Base-by-base conservation (phyloP, 2,113 vertebrate genomes). In the Zosterops japonicus region DNA sequence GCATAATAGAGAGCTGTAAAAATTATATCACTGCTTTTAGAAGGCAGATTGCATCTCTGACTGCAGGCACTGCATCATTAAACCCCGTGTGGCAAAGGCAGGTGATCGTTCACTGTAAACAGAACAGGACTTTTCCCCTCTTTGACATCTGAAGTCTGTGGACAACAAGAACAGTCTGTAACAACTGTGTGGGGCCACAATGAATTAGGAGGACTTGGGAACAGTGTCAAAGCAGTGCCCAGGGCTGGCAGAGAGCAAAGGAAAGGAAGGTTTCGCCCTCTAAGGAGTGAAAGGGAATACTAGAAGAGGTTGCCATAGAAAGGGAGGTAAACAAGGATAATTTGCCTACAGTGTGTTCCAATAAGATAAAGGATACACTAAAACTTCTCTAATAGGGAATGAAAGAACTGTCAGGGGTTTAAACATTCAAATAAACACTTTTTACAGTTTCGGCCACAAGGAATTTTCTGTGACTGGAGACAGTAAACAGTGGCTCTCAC, bases 161-260 rank as follows among this genome's bases (percentile, higher is more conserved):
- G 15, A 49, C 36, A 83, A 76, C 39, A 77, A 33, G 35, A 81
- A 41, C 46, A 77, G 29, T 2, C 19, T 61, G n/a, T 85, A 56
- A 76, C 13, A 49, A 64, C 11, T 50, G 6, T 2, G 3, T 7
- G 22, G 52, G n/a, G 47, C 36, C 0, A 0, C 29, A 81, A 35
- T 41, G 27, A 83, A 89, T 81, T 44, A 57, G 23, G 47, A 89
- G 55, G 14, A 28, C 24, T 63, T 0, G 1, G 64, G 72, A 78
- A 49, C 46, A 39, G 16, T 15, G 49, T 60, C 20, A 7, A 91
- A 69, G 50, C 5, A 7, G 36, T 11, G 1, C 33, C 46, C 49
- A 89, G 25, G 56, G 8, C 53, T 89, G 89, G 61, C 77, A 87
- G 41, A 8, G 28, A 81, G 91, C n/a, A 78, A 69, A 69, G n/a